phyloP scores from a whole-genome alignment of 2,797 vertebrate genomes.

The Carcharodon carcharias region DNA sequence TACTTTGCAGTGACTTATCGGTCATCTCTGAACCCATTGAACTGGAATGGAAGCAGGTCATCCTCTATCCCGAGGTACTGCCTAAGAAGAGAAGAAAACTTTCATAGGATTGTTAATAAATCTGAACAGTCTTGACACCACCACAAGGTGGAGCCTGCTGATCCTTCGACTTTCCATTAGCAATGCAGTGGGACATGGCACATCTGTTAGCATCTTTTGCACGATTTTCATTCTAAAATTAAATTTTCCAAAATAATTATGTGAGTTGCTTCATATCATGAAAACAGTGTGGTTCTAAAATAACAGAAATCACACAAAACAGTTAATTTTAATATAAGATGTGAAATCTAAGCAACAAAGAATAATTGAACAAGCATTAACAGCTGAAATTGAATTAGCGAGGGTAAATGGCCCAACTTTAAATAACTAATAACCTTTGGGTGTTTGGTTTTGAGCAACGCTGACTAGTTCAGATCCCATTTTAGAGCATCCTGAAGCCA shows the following conservation, averaged over 20 bases:
- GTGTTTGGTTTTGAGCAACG: background rate
- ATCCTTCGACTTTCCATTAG: background rate
- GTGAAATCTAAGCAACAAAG: background rate
- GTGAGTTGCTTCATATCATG: background rate
- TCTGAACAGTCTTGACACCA: background rate
- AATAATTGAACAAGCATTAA: background rate
- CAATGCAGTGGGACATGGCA: background rate
- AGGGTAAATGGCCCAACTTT: background rate
- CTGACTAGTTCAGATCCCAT: background rate
- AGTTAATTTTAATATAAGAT: background rate
- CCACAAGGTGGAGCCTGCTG: background rate
- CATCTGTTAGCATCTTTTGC: background rate
- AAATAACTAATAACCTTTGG: background rate
- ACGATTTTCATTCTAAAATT: background rate
- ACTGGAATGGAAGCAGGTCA: too few relatives aligned
- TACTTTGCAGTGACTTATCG: too few relatives aligned
- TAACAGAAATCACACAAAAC: background rate
- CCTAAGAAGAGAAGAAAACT: too few relatives aligned
- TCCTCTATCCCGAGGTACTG: too few relatives aligned
- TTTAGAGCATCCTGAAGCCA: background rate
- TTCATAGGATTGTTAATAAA: background rate
- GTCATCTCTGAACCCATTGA: too few relatives aligned
- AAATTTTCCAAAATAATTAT: background rate
- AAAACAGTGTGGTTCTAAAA: background rate
- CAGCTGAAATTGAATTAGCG: background rate